Conservation (phyloP, 1,140 invertebrate genomes). For the Metopolophium dirhodum region DNA sequence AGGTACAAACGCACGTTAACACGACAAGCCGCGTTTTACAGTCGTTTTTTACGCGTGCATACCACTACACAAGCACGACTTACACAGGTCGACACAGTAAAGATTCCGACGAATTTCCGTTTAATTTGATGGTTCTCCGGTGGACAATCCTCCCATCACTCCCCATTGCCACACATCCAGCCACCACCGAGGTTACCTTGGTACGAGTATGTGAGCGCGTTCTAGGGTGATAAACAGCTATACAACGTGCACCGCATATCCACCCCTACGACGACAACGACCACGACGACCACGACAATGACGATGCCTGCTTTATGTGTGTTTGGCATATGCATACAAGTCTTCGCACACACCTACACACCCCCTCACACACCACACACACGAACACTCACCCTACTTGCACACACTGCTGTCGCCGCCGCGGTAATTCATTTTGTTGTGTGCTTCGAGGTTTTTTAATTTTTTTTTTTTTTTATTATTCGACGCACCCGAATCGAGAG, state of each 20-base stretch:
- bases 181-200: not conserved
- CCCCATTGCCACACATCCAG: too few species aligned
- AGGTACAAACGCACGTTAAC: not conserved
- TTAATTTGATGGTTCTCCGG: not conserved
- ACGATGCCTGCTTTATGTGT: not conserved
- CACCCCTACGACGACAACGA: not conserved
- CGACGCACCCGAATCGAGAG: not conserved
- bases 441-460: slow-evolving; percentile 4
- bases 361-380: not conserved
- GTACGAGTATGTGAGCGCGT: not conserved
- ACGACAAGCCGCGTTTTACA: not conserved
- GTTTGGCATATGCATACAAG: not conserved
- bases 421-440: not conserved
- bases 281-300: not conserved
- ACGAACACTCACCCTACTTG: not conserved
- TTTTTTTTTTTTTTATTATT: not conserved
- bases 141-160: not conserved
- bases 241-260: not conserved
- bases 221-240: not conserved
- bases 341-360: not conserved
- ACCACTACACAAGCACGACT: not conserved
- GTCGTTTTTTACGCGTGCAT: not conserved
- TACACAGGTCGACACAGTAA: not conserved
- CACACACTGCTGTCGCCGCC: not conserved
- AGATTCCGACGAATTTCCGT: not conserved